Conservation (phyloP, 2,797 vertebrate species). For the Scleropages formosus region DNA sequence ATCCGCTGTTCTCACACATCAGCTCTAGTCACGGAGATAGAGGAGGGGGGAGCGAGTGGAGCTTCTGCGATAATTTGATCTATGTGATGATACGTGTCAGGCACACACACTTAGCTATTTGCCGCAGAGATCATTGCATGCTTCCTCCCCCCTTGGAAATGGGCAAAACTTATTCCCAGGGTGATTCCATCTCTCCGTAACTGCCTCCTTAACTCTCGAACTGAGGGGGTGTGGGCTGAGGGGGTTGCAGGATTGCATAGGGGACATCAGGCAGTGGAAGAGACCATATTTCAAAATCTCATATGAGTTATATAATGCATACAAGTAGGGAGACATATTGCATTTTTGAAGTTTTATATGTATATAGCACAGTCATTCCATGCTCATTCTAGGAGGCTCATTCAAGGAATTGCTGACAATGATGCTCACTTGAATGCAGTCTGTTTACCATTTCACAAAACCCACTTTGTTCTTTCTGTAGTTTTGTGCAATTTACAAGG, state of each 20-base stretch:
- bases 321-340: neutral
- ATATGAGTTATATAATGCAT: neutral
- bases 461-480: too few relatives aligned
- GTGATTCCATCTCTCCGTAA: neutral
- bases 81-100: neutral
- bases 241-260: too few relatives aligned
- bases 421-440: neutral
- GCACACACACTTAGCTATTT: neutral
- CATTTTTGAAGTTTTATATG: slow-evolving; percentile 5
- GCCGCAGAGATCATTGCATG: neutral
- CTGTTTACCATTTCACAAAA: too few relatives aligned
- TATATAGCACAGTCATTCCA: neutral
- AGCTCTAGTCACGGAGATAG: neutral
- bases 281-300: neutral
- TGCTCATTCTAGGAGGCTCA: neutral
- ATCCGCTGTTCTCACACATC: neutral
- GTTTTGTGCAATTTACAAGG: too few relatives aligned
- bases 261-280: too few relatives aligned
- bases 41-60: neutral
- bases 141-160: neutral
- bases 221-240: too few relatives aligned
- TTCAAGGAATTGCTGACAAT: neutral
- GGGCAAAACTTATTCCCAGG: neutral
- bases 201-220: neutral
- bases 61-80: neutral